phyloP scores from a whole-genome alignment of 2,888 invertebrate genomes.

The Hirtodrosophila duncani region DNA sequence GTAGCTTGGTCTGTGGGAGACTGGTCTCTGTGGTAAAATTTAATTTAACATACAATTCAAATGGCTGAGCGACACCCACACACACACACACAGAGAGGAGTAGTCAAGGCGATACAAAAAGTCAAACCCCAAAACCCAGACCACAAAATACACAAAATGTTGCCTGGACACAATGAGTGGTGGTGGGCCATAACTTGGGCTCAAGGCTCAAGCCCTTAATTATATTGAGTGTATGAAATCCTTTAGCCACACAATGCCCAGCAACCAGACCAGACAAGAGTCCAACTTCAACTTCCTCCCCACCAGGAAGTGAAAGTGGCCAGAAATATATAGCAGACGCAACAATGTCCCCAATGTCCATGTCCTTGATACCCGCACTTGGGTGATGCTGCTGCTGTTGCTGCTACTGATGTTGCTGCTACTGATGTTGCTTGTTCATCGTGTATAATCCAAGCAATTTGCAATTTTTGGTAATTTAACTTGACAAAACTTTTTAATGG shows the following conservation, averaged over 20 bases:
- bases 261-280: slow-evolving; percentile 18
- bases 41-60: slow-evolving; percentile 71
- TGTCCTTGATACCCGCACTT: slow-evolving; percentile 54
- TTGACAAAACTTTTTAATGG: slow-evolving; percentile 72
- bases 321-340: slow-evolving; percentile 28
- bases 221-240: slow-evolving; percentile 76
- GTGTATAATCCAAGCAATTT: slow-evolving; percentile 73
- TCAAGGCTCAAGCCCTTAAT: slow-evolving; percentile 72
- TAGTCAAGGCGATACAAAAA: slow-evolving; percentile 34
- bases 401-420: too few species aligned
- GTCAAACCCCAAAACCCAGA: slow-evolving; percentile 48
- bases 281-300: not conserved
- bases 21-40: slow-evolving; percentile 70
- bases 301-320: slow-evolving; percentile 64
- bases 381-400: not conserved
- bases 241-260: slow-evolving; percentile 67
- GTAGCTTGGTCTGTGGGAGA: slow-evolving; percentile 29
- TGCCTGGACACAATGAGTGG: slow-evolving; percentile 54
- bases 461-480: slow-evolving; percentile 77
- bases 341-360: slow-evolving; percentile 27
- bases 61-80: slow-evolving; percentile 49
- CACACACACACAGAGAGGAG: slow-evolving; percentile 3
- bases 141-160: slow-evolving; percentile 48
- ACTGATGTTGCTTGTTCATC: slow-evolving; percentile 25
- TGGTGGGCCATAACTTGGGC: slow-evolving; percentile 38